phyloP scores from a whole-genome alignment of 2,797 vertebrate species.

The Chromobotia macracanthus region DNA sequence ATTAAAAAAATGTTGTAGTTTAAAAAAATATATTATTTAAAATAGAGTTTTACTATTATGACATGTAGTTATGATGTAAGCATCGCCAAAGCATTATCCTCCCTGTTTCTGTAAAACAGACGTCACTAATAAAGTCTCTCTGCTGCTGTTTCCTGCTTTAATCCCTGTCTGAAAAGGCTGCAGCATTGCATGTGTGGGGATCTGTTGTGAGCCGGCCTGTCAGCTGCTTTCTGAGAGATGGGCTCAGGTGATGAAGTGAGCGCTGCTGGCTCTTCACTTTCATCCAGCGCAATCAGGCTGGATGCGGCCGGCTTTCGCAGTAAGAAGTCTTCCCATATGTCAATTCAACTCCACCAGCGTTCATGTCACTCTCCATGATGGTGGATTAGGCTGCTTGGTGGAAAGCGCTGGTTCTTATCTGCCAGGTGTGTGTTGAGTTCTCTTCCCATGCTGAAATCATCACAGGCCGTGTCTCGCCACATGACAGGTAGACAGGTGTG shows the following conservation, averaged over 20 bases:
- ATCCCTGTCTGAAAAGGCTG: neutral
- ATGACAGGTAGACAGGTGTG: slow-evolving; percentile 32
- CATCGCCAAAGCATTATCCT: neutral
- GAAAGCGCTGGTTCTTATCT: slow-evolving; percentile 27
- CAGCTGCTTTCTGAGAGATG: slow-evolving; percentile 32
- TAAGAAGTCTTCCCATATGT: slow-evolving; percentile 19
- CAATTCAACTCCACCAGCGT: slow-evolving; percentile 26
- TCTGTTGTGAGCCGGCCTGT: slow-evolving; percentile 19
- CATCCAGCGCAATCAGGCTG: slow-evolving; percentile 33
- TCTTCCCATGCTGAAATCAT: slow-evolving; percentile 29
- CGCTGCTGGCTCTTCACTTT: slow-evolving; percentile 29
- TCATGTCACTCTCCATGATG: slow-evolving; percentile 43
- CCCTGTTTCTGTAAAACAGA: neutral
- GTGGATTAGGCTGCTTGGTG: slow-evolving; percentile 38
- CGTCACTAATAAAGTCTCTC: slow-evolving; percentile 2
- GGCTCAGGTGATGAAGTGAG: slow-evolving; percentile 33
- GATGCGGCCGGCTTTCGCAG: slow-evolving; percentile 10
- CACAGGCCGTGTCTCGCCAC: neutral
- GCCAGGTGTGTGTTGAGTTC: slow-evolving; percentile 30
- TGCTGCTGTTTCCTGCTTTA: neutral
- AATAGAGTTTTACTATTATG: too few species aligned
- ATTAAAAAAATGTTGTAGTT: too few species aligned
- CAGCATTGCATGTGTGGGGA: neutral
- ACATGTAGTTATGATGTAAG: slow-evolving; percentile 6
- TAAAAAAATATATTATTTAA: too few species aligned